A percentile compares a stretch with the other conserved stretches of the same genome.
These are phyloP conservation scores for Drosophila anomalipes DNA, from an alignment of 2,888 invertebrate genomes.

Conservation along the genomic window DNA sequence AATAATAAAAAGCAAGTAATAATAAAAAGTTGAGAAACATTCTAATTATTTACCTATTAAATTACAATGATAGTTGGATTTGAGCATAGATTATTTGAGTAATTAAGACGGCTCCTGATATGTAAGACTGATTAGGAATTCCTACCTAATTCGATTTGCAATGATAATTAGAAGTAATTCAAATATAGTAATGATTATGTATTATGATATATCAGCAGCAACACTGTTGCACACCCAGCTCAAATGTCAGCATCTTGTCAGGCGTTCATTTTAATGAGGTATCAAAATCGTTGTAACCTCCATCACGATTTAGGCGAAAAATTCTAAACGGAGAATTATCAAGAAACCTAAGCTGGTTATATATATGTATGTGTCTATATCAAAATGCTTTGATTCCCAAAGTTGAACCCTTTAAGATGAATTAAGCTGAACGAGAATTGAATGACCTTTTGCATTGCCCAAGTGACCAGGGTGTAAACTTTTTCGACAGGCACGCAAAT, in stretches of 20 bases:
- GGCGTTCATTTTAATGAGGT: background rate
- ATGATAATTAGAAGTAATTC: background rate
- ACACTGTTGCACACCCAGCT: background rate
- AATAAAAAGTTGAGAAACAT: background rate
- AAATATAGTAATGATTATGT: background rate
- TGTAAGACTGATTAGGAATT: background rate
- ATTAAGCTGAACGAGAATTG: conserved; percentile 10
- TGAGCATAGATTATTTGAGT: background rate
- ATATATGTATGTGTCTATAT: background rate
- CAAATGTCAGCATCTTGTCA: background rate
- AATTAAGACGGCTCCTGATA: background rate
- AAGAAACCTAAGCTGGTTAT: background rate
- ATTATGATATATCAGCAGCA: background rate
- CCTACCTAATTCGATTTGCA: background rate
- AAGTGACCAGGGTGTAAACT: conserved; percentile 45
- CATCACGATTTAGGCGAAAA: background rate
- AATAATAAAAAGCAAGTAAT: background rate
- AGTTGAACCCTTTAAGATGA: conserved; percentile 4
- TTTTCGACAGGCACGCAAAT: conserved; percentile 62
- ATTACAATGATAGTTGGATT: background rate
- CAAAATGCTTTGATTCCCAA: background rate
- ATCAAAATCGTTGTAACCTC: background rate
- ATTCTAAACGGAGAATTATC: background rate
- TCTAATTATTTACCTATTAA: background rate
- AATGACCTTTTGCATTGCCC: conserved; percentile 46